Evolutionary conservation across 2,113 vertebrate genomes (phyloP).

Genomic region (Callospermophilus lateralis): DNA sequence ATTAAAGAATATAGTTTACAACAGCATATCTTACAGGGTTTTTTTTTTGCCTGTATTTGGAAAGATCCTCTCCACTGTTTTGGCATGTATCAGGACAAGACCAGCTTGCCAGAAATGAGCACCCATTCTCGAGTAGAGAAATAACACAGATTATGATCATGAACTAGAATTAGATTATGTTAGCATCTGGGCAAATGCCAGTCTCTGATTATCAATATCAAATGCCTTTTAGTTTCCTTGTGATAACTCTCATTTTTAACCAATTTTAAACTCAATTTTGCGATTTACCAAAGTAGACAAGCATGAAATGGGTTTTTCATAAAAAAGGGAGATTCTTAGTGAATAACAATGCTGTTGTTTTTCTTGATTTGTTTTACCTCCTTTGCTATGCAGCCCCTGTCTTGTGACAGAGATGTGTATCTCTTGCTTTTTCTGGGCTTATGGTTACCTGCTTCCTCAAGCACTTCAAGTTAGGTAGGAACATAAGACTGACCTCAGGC

Average conservation of each 20-base stretch:
- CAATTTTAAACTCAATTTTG: slow-evolving; percentile 78
- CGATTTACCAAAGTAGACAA: slow-evolving; percentile 80
- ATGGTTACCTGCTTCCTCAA: background rate
- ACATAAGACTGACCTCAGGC: background rate
- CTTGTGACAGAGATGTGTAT: background rate
- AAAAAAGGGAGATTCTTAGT: slow-evolving; percentile 57
- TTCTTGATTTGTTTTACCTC: slow-evolving; percentile 36
- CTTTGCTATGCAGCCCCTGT: background rate
- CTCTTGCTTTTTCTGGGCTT: background rate
- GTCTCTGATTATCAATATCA: slow-evolving; percentile 69
- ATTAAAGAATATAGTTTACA: slow-evolving; percentile 7
- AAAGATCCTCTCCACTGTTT: background rate
- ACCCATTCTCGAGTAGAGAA: slow-evolving; percentile 50
- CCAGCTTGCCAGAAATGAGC: slow-evolving; percentile 20
- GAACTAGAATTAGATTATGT: slow-evolving; percentile 74
- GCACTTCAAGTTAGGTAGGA: background rate
- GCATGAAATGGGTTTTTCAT: slow-evolving; percentile 81
- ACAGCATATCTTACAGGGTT: background rate
- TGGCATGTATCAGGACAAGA: slow-evolving; percentile 1
- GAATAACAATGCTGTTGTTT: slow-evolving; percentile 71
- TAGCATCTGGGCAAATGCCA: slow-evolving; percentile 63
- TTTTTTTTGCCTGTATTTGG: background rate
- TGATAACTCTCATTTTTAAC: slow-evolving; percentile 76
- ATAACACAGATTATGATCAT: slow-evolving; percentile 25
- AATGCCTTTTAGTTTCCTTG: slow-evolving; percentile 75